phyloP scores from a whole-genome alignment of 2,113 vertebrate species.

The Brachirus orientalis region DNA sequence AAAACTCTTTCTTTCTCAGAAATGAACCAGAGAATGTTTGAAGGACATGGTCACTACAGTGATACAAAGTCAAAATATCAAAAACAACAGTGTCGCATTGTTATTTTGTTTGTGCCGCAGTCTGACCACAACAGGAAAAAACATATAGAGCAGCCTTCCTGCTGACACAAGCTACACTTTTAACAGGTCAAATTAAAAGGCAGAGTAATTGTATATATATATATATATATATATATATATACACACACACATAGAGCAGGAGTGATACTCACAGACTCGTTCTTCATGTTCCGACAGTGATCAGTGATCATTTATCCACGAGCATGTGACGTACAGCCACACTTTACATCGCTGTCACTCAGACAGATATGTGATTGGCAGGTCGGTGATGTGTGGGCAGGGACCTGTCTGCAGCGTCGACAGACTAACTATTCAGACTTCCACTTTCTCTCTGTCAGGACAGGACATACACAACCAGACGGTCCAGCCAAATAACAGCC shows the following conservation, averaged over 20 bases:
- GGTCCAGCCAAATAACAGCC: too few relatives aligned
- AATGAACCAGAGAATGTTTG: too few relatives aligned
- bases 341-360: slow-evolving; percentile 37
- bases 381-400: slow-evolving; percentile 25
- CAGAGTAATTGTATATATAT: neutral
- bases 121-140: slow-evolving; percentile 68
- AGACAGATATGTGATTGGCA: slow-evolving; percentile 56
- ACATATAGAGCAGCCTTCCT: slow-evolving; percentile 53
- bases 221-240: too few relatives aligned
- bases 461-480: too few relatives aligned
- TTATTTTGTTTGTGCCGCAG: slow-evolving; percentile 43
- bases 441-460: too few relatives aligned
- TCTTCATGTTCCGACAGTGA: slow-evolving; percentile 59
- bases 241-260: neutral
- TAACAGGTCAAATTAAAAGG: slow-evolving; percentile 9
- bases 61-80: too few relatives aligned
- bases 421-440: too few relatives aligned
- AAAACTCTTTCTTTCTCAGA: neutral
- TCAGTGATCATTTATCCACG: slow-evolving; percentile 60
- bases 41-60: too few relatives aligned
- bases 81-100: neutral
- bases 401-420: too few relatives aligned
- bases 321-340: slow-evolving; percentile 14
- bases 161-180: slow-evolving; percentile 29
- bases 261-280: slow-evolving; percentile 65